Evolutionary conservation across 2,888 invertebrate genomes (phyloP).

Genomic region (Agrypnus murinus): DNA sequence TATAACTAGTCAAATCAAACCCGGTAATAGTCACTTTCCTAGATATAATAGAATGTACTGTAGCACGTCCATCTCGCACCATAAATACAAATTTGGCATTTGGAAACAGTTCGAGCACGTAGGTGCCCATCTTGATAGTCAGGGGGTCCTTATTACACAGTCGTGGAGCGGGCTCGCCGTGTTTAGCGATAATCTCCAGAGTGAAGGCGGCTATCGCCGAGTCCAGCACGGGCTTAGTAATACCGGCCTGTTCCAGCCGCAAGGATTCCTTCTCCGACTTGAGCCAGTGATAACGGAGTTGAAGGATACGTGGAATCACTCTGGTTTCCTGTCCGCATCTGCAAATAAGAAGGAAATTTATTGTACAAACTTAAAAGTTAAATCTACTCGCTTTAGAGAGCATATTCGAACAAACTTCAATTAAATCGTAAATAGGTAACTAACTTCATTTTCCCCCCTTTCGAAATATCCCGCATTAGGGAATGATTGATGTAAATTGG

Average conservation of each 20-base stretch:
- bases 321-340: slow-evolving; percentile 97
- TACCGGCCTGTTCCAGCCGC: slow-evolving; percentile 94
- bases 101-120: slow-evolving; percentile 95
- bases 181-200: slow-evolving; percentile 95
- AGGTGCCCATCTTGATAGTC: slow-evolving; percentile 96
- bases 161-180: slow-evolving; percentile 95
- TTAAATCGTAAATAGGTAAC: slow-evolving; percentile 31
- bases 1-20: slow-evolving; percentile 94
- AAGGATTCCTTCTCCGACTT: slow-evolving; percentile 94
- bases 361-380: slow-evolving; percentile 49
- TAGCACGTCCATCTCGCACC: slow-evolving; percentile 98
- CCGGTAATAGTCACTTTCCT: slow-evolving; percentile 82
- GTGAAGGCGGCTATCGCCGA: slow-evolving; percentile 98
- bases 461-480: neutral
- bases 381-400: slow-evolving; percentile 13
- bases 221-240: slow-evolving; percentile 92
- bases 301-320: slow-evolving; percentile 96
- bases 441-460: slow-evolving; percentile 33
- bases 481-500: slow-evolving; percentile 27
- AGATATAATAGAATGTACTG: slow-evolving; percentile 98
- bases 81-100: slow-evolving; percentile 98
- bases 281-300: slow-evolving; percentile 96
- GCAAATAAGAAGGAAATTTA: slow-evolving; percentile 59
- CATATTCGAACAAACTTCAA: slow-evolving; percentile 16
- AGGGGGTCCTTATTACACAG: slow-evolving; percentile 99